Evolutionary conservation across 2,113 vertebrate genomes (phyloP).

Genomic region (Naja naja): DNA sequence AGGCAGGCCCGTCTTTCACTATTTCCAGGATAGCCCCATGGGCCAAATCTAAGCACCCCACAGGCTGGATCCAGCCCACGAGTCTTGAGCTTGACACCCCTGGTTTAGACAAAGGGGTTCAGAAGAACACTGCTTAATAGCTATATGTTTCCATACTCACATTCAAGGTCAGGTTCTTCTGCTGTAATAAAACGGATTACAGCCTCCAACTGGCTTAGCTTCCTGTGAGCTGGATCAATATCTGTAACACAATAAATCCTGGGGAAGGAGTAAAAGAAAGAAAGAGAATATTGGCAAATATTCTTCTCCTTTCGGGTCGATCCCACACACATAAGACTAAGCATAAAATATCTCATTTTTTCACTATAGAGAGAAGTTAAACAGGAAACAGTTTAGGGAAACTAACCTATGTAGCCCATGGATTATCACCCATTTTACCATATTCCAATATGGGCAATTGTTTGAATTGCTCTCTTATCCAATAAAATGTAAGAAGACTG

Average conservation of each 20-base stretch:
- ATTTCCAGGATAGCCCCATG: too few species aligned
- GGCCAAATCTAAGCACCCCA: too few species aligned
- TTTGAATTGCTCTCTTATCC: not conserved
- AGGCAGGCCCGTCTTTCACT: too few species aligned
- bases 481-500: not conserved
- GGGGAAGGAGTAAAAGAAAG: conserved; percentile 7
- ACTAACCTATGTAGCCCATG: not conserved
- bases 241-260: conserved; percentile 97
- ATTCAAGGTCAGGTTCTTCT: conserved; percentile 86
- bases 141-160: conserved; percentile 70
- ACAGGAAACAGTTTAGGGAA: not conserved
- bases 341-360: not conserved
- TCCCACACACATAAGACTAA: not conserved
- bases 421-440: not conserved
- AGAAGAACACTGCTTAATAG: not conserved
- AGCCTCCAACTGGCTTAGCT: conserved; percentile 87
- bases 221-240: conserved; percentile 87
- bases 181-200: conserved; percentile 81
- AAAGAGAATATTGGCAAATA: not conserved
- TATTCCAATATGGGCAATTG: not conserved
- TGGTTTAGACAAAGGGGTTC: not conserved
- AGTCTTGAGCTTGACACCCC: too few species aligned
- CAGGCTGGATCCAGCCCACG: too few species aligned
- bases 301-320: not conserved
- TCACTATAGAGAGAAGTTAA: not conserved